Conservation (phyloP, 2,113 vertebrate species). For the Isurus oxyrinchus region DNA sequence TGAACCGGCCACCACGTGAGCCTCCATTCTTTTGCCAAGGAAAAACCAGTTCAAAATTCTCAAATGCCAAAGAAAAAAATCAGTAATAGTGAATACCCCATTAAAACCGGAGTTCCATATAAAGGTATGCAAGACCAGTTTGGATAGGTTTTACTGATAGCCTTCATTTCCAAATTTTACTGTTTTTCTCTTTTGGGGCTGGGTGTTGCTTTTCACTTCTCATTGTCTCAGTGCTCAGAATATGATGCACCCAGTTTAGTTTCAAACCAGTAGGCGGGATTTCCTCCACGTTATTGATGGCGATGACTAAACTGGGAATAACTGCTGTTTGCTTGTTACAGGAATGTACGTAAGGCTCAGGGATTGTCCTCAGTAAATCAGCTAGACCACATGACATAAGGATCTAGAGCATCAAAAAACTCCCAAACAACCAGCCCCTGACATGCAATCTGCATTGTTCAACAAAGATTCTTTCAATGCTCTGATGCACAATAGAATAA, state of each 20-base stretch:
- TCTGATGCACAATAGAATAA: background rate
- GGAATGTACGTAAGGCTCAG: background rate
- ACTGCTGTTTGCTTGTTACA: background rate
- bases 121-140: too few species aligned
- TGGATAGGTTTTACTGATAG: too few species aligned
- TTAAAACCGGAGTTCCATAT: too few species aligned
- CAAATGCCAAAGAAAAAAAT: too few species aligned
- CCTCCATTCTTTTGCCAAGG: background rate
- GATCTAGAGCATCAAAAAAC: background rate
- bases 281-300: background rate
- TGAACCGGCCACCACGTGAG: too few species aligned
- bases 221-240: background rate
- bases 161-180: too few species aligned
- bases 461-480: conserved; percentile 10
- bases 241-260: background rate
- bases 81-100: too few species aligned
- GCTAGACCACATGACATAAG: background rate
- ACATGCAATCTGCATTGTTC: background rate
- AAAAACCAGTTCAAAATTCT: too few species aligned
- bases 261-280: background rate
- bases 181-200: too few species aligned
- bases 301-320: background rate
- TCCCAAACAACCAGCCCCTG: background rate
- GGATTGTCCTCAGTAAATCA: background rate
- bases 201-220: background rate